These are phyloP conservation scores for Stenoptilia bipunctidactyla DNA, from an alignment of 2,888 invertebrate genomes.

Conservation along the genomic window DNA sequence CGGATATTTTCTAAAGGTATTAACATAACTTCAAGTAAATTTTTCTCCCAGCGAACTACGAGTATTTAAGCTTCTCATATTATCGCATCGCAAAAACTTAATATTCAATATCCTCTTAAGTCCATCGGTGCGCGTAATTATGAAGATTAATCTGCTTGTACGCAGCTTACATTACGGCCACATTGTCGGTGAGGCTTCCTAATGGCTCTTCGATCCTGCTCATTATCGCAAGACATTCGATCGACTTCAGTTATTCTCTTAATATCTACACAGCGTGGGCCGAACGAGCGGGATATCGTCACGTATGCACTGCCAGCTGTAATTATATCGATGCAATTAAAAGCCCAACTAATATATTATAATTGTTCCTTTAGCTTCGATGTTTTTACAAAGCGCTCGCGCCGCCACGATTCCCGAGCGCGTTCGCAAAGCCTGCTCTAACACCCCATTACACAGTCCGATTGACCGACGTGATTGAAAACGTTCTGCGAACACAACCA, in stretches of 20 bases:
- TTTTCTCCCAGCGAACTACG: no score
- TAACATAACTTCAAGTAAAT: no score
- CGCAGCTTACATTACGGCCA: conserved; percentile 53
- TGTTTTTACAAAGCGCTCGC: conserved; percentile 40
- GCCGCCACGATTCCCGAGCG: conserved; percentile 35
- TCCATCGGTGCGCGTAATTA: conserved; percentile 29
- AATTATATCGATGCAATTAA: conserved; percentile 70
- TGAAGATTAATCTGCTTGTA: conserved; percentile 54
- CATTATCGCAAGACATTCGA: conserved; percentile 67
- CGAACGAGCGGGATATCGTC: conserved; percentile 61
- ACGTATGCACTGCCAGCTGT: conserved; percentile 50
- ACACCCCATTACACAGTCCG: conserved; percentile 38
- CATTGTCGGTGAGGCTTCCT: conserved; percentile 64
- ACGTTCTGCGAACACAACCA: conserved; percentile 28
- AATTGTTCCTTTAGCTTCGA: conserved; percentile 42
- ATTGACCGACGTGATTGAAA: conserved; percentile 38
- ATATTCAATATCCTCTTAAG: conserved; percentile 19
- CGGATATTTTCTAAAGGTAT: no score
- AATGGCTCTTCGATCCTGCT: conserved; percentile 68
- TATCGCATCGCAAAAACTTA: neutral
- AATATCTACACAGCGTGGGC: conserved; percentile 54
- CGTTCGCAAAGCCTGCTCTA: conserved; percentile 36
- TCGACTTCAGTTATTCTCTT: conserved; percentile 64
- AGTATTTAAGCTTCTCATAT: no score
- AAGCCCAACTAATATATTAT: conserved; percentile 67